phyloP scores from a whole-genome alignment of 2,113 vertebrate genomes.

The Daboia siamensis region DNA sequence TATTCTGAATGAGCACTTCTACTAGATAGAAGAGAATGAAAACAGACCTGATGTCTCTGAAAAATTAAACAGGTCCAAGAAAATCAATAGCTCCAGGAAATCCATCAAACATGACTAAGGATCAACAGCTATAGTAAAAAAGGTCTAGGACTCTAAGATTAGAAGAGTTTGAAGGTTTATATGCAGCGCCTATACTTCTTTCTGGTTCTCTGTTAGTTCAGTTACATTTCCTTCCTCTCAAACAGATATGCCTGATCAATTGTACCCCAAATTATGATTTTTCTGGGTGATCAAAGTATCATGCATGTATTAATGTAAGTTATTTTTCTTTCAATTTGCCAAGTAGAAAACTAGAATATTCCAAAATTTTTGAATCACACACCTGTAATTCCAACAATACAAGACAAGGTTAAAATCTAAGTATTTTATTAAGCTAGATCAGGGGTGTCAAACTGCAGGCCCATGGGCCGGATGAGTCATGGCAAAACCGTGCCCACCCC shows the following conservation, averaged over 20 bases:
- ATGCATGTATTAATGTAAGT: too few relatives aligned
- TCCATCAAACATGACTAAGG: background rate
- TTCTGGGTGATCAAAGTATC: too few relatives aligned
- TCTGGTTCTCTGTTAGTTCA: too few relatives aligned
- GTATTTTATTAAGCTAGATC: background rate
- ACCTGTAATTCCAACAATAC: background rate
- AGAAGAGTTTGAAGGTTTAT: background rate
- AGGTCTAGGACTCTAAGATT: background rate
- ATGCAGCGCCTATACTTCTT: background rate
- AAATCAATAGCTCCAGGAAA: background rate
- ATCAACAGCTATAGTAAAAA: background rate
- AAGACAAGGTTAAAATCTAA: background rate
- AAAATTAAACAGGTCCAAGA: background rate
- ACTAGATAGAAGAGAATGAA: background rate
- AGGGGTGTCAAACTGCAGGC: too few relatives aligned
- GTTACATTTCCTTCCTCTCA: too few relatives aligned
- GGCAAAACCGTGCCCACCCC: too few relatives aligned
- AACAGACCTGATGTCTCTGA: background rate
- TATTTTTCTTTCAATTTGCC: too few relatives aligned
- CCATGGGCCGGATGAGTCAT: too few relatives aligned
- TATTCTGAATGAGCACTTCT: background rate
- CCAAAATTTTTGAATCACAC: too few relatives aligned
- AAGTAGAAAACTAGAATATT: background rate
- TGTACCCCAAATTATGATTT: too few relatives aligned
- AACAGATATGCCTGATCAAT: too few relatives aligned